Base-by-base conservation (phyloP, 2,113 vertebrate species). In the Oryzias celebensis region DNA sequence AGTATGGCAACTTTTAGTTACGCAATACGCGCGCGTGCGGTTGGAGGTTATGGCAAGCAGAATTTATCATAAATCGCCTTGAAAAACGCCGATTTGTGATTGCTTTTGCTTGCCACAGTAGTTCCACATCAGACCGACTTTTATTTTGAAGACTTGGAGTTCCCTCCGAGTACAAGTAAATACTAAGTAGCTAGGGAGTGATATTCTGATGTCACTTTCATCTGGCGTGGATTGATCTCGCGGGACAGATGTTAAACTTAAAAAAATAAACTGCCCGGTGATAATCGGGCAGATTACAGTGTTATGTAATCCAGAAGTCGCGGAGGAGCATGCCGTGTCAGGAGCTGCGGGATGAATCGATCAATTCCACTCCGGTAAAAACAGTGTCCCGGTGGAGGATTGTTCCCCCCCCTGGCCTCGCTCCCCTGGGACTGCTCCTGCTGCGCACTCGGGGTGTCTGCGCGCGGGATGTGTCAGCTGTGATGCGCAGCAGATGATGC, bases 401-500 rank as follows among this genome's bases (percentile, higher is more conserved):
- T 46, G 71, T 77, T 71, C 64, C 63, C 70, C 51, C 59, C 24
- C 69, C 23, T 47, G 58, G 57, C 68, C 15, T 8, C 0, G 71
- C 61, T 61, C 77, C 68, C 0, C 1, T 62, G 76, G 78, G 78
- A 73, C 54, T 1, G 2, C 23, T 65, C 22, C 5, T 43, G 46
- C 65, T 15, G 20, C 50, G 13, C 20, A 42, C 58, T 52, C 28
- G 49, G 24, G 65, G 23, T 52, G 7, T 3, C 49, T 24, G 64
- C 78, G 75, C 70, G 64, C 58, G 75, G 80, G 72, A 73, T 13
- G 14, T 62, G 66, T 78, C 61, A 48, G 42, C 62, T 61, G 52
- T 59, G 62, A 71, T 62, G 61, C 8, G 44, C 45, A 65, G 65
- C 81, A 73, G 81, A 82, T 65, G 78, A 79, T 82, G 76, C 75